Base-by-base conservation (phyloP, 1,140 invertebrate species). In the Ditylenchus dipsaci region DNA sequence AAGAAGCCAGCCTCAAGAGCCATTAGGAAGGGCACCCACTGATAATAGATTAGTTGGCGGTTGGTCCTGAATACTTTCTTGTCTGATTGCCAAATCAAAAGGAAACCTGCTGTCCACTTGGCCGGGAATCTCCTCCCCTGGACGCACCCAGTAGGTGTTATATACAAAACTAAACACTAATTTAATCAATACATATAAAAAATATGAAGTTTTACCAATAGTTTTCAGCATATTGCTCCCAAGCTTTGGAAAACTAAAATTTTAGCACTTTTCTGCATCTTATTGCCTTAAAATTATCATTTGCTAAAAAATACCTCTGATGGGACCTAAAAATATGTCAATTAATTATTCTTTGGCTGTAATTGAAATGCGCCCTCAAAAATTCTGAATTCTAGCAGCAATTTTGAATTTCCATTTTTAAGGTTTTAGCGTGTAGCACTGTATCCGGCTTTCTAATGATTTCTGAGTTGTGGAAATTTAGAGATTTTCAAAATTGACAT, bases 1-100 rank as follows among this genome's bases (percentile, higher is more conserved):
- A 86, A 87, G 61, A 85, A 71, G 53, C 85, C 89, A 1, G 87
- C 85, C 71, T 85, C 80, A 5, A 86, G 69, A 17, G 82, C 81
- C 61, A 86, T 76, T 27, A 86, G 68, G 69, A 86, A 83, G 0
- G 81, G 80, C 1, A 85, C 84, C 85, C 85, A 86, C 76, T 86
- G 85, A 71, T 86, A 85, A 68, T 86, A 85, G 11, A 75, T 74
- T 1, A 82, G 58, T 63, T 83, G 81, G 17, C 76, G 75, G 23
- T 68, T 49, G 11, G 72, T 65, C 67, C 79, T 77, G 53, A 73
- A 65, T n/a, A 53, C 27, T 65, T 3, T 11, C 45, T 19, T 58
- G n/a, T 7, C 1, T 69, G 30, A 30, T 33, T 69, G 3, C 1
- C 15, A 19, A 47, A 21, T 9, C 15, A 27, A 38, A 29, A 56